Evolutionary conservation across 2,888 invertebrate genomes (phyloP), one percentile per base, ranked within the genome.

Genomic region (Pammene aurita): DNA sequence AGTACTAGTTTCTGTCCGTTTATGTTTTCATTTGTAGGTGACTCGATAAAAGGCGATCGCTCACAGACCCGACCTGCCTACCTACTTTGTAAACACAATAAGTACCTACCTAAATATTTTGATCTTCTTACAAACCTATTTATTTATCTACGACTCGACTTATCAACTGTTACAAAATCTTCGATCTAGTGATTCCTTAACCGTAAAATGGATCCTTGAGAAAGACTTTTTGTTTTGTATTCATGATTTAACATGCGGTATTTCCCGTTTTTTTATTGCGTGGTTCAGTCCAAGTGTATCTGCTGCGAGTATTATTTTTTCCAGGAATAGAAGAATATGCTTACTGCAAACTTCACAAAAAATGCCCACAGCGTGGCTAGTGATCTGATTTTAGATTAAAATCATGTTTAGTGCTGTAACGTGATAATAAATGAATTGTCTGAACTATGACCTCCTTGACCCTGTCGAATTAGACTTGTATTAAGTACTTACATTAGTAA

Each of bases 251-350:
- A 50, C 26, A 26, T 54, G 54, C 7, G 34, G 34, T n/a, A 35
- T 34, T 54, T 34, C 4, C 7, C 7, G 6, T 11, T 34, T 26
- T 34, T 7, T 54, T 54, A 54, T 34, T 7, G 34, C 54, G 34
- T n/a, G n/a, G n/a, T 18, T 26, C 26, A 26, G 26, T 26, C 54
- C 34, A 54, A 34, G 34, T 54, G 34, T 54, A n/a, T n/a, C n/a
- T n/a, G 34, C 2, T 10, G n/a, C 6, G 7, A 54, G n/a, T 54
- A 0, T 34, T 52, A 34, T 7, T 34, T 13, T n/a, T 54, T 54
- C 54, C 54, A 54, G 54, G 54, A 54, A 54, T 54, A 54, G 54
- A 34, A 54, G 54, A 34, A 18, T 50, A 50, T 7, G 13, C 7
- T 52, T 26, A n/a, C 52, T 13, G 52, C 26, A 0, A 52, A 52